Conservation (phyloP, 1,140 invertebrate genomes). For the Polypedilum pembai region DNA sequence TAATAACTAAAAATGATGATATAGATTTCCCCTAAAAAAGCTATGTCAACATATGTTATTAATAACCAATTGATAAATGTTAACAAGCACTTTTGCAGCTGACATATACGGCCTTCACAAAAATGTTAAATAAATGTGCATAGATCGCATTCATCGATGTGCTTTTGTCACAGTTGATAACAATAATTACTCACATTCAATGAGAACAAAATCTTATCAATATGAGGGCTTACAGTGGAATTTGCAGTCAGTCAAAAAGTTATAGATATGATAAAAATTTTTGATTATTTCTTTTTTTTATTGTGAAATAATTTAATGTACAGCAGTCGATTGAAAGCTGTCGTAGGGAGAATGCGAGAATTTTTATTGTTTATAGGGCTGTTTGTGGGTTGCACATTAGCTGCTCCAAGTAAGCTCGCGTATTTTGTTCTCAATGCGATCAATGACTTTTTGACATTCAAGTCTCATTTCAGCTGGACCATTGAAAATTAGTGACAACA, state of each 20-base stretch:
- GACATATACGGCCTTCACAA: too few species aligned
- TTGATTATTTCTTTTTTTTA: not conserved
- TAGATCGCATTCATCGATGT: too few species aligned
- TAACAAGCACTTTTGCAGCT: too few species aligned
- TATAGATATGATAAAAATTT: not conserved
- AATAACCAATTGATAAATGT: too few species aligned
- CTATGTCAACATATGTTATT: too few species aligned
- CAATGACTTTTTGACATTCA: not conserved
- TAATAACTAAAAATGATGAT: too few species aligned
- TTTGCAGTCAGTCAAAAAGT: not conserved
- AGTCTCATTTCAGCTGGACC: not conserved
- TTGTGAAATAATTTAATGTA: too few species aligned
- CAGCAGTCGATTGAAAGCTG: not conserved
- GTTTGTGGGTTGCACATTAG: not conserved
- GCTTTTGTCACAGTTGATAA: not conserved
- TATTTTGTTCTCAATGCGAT: not conserved
- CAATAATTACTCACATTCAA: not conserved
- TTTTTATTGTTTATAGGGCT: not conserved
- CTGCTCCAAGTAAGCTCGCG: not conserved
- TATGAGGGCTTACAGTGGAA: not conserved
- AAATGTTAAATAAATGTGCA: too few species aligned
- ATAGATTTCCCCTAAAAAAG: too few species aligned
- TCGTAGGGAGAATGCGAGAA: not conserved
- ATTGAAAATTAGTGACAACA: slow-evolving; percentile 24
- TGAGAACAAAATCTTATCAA: not conserved